Evolutionary conservation across 1,140 invertebrate genomes (phyloP), one percentile per base, ranked within the genome.

Genomic region (Diachasmimorpha longicaudata): DNA sequence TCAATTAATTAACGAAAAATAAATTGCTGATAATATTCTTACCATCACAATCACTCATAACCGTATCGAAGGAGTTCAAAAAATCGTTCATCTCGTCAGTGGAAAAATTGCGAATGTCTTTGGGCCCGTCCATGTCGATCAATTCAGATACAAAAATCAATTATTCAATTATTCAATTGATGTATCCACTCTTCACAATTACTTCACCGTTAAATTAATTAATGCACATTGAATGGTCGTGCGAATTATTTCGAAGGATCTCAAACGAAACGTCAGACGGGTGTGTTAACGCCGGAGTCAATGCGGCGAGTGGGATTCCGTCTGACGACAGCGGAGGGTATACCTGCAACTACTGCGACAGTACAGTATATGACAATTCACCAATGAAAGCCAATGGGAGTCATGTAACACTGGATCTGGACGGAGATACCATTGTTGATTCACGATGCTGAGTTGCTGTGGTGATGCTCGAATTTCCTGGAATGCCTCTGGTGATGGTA

Each of bases 1-100:
- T n/a, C n/a, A n/a, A n/a, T 23, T 19, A 10, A 42, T 42, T 1
- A 42, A 42, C 2, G 2, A 42, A 42, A 42, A 6, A 42, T 13
- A 42, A 42, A 42, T 11, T 42, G 39, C 4, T 42, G 39, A 42
- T 9, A 1, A 0, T 5, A 68, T 69, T 10, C 19, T 81, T 76
- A 87, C 89, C 89, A 79, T 90, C 89, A 42, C 89, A 89, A 77
- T 90, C 89, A 44, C 83, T 84, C 10, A 90, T 77, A 14, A 90
- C 78, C 6, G 80, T 67, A 76, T 90, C 88, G 36, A 90, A 90
- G 0, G 89, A 90, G 21, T 84, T 71, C 37, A 90, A 77, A 72
- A 90, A 90, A 0, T 81, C 37, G 13, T 79, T 46, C 0, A 82
- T 55, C 48, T 90, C 82, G 74, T 81, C 37, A 0, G n/a, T 0